Conservation (phyloP, 2,888 invertebrate species). For the Synanthedon tipuliformis region DNA sequence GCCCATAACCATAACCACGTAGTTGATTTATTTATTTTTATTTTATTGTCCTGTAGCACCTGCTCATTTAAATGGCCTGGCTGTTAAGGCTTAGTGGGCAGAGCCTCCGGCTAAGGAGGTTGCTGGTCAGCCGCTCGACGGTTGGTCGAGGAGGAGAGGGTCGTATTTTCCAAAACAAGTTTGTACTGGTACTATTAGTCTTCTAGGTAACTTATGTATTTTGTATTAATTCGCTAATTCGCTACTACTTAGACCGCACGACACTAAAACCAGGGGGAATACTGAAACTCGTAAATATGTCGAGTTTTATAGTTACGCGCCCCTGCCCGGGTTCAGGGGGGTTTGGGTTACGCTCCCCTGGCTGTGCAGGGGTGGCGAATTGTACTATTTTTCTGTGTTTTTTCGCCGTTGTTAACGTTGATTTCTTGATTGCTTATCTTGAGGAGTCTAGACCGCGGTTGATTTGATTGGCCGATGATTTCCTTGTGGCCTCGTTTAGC, state of each 20-base stretch:
- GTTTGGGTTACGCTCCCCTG: slow-evolving; percentile 9
- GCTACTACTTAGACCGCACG: slow-evolving; percentile 9
- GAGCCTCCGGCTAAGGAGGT: too few species aligned
- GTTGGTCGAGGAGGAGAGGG: too few species aligned
- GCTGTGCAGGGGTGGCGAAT: slow-evolving; percentile 24
- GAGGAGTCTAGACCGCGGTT: background rate
- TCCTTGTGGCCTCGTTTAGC: background rate
- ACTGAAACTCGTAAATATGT: slow-evolving; percentile 57
- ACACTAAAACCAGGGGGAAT: slow-evolving; percentile 29
- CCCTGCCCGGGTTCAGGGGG: slow-evolving; percentile 17
- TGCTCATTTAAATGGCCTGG: too few species aligned
- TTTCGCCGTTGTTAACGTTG: slow-evolving; percentile 30
- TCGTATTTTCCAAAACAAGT: too few species aligned
- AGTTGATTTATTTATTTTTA: too few species aligned
- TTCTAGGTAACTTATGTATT: too few species aligned
- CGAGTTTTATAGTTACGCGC: slow-evolving; percentile 54
- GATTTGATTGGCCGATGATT: background rate
- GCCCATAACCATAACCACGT: too few species aligned
- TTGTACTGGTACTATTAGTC: too few species aligned
- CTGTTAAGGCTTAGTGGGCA: too few species aligned
- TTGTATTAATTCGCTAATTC: too few species aligned
- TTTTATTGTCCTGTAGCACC: too few species aligned
- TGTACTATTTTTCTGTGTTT: slow-evolving; percentile 22
- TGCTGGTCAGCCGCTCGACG: too few species aligned
- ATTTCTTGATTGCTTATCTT: slow-evolving; percentile 49